Evolutionary conservation across 2,113 vertebrate species (phyloP), one percentile per base, ranked within the genome.

Genomic region (Hypanus sabinus): DNA sequence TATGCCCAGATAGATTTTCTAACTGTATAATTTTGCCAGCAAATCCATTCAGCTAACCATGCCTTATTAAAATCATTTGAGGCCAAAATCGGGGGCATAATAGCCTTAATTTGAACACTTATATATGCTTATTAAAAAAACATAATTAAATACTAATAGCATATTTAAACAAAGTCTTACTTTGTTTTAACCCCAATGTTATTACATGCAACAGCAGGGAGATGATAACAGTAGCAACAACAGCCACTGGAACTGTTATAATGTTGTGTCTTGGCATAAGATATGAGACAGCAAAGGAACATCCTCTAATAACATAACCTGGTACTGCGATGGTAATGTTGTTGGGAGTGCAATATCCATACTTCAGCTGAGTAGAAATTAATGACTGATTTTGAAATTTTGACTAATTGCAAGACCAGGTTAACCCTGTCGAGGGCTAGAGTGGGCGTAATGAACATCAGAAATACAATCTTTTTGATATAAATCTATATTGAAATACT

Each of bases 61-160:
- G 18, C 16, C 90, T 38, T 92, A 33, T 65, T 75, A 75, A 14
- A n/a, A 93, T 30, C 3, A 55, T 14, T 93, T 93, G 36, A 73
- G 33, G 36, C 55, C 8, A 46, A 38, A 55, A 93, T 93, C 65
- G 68, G 22, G 33, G 22, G 65, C 9, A 46, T 73, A 73, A 73
- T 93, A 46, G 68, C 65, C 10, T 46, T 93, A 71, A 90, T 93
- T 73, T 93, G 68, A 38, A 20, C 8, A 91, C 62, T 36, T 10
- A n/a, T 27, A 8, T 70, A 38, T 14, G 9, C 30, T 93, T 93
- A 22, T 71, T 24, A 8, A 8, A 12, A n/a, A 7, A 18, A 24
- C 68, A 93, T 18, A 68, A 65, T 90, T 62, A 73, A 71, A 73
- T 93, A 68, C 90, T 93, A 73, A 93, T 93, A 73, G n/a, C 33